Evolutionary conservation across 2,888 invertebrate genomes (phyloP), one percentile per base, ranked within the genome.

Genomic region (Tiliacea citrago): DNA sequence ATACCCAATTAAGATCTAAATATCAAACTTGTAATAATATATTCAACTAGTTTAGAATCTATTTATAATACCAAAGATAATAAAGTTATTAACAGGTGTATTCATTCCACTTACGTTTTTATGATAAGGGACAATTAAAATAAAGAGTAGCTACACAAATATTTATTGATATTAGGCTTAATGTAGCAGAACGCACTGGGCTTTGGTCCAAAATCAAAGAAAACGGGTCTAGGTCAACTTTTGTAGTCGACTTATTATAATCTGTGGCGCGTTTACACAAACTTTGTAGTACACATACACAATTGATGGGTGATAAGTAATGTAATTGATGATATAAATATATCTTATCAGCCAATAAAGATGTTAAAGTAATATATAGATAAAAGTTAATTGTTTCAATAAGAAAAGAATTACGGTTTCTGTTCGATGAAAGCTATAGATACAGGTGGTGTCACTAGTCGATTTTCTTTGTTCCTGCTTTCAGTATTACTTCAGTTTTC

Each of bases 221-320:
- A 94, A 93, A 89, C 90, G 81, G 94, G 94, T 95, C 95, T 94
- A 94, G 95, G 95, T 91, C 94, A 86, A 75, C 81, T 88, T 88
- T 84, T 86, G 86, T 88, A 83, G 84, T 79, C 39, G 63, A 69
- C 65, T n/a, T 60, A 76, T 83, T 83, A 87, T 77, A 77, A 61
- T 74, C 75, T 66, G 78, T 78, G 53, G 62, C 55, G 35, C 68
- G 63, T 77, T 75, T 73, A 75, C 69, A 77, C 73, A 29, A 73
- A 77, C 62, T 71, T 73, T 69, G 61, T 71, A 68, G 71, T 55
- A 79, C 35, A 47, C 60, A 65, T 49, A 72, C 24, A 73, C 58
- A 73, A 71, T 70, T 69, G 60, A 80, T 85, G 68, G 76, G 70
- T 29, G 39, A 65, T 69, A 73, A 66, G 47, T 63, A 72, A 62